A percentile compares a stretch with the other conserved stretches of the same genome.
Conservation (phyloP, 2,888 invertebrate species). For the Macaria notata region DNA sequence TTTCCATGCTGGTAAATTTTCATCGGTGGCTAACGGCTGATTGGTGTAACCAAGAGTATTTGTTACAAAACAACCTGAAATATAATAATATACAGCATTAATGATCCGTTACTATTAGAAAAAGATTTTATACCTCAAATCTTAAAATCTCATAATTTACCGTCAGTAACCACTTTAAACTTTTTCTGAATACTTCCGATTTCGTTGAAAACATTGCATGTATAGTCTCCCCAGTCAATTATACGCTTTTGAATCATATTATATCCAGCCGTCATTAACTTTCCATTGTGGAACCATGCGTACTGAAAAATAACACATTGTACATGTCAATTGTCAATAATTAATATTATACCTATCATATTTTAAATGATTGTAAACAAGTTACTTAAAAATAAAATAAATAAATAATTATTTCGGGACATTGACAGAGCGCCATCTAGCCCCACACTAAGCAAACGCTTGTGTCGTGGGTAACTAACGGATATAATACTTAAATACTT, state of each 20-base stretch:
- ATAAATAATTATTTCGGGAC: too few relatives aligned
- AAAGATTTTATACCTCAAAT: not conserved
- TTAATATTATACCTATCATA: too few relatives aligned
- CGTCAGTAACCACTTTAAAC: conserved; percentile 20
- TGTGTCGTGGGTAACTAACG: too few relatives aligned
- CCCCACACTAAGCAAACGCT: too few relatives aligned
- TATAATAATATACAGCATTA: not conserved
- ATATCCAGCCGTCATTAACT: conserved; percentile 3
- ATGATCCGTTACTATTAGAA: conserved; percentile 17
- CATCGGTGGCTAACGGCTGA: conserved; percentile 5
- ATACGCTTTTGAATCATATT: conserved; percentile 7
- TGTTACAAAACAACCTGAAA: conserved; percentile 14
- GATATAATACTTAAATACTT: too few relatives aligned
- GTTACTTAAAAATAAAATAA: too few relatives aligned
- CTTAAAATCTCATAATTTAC: not conserved
- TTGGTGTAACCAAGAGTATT: not conserved
- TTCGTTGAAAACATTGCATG: conserved; percentile 28
- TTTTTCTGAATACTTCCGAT: conserved; percentile 26
- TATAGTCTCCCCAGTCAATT: conserved; percentile 31
- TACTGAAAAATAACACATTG: conserved; percentile 16
- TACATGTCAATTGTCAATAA: too few relatives aligned
- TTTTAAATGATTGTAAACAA: too few relatives aligned
- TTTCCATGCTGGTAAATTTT: not conserved
- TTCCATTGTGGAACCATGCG: conserved; percentile 29
- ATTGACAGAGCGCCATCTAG: too few relatives aligned